Conservation (phyloP, 1,140 invertebrate species). For the Nebria ingens region DNA sequence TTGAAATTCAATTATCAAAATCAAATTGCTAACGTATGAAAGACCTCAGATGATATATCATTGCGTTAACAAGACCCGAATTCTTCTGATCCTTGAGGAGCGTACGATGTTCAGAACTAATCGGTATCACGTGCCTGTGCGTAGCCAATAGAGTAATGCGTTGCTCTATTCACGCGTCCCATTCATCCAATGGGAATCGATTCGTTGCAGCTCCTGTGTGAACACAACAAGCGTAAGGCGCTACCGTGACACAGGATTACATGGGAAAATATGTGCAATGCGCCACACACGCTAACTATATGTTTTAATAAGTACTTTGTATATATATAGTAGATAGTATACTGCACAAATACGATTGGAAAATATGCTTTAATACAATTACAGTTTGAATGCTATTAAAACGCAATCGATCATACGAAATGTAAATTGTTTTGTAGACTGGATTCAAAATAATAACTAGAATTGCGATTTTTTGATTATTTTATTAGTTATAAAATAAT, state of each 20-base stretch:
- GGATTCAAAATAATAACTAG: no score
- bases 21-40: no score
- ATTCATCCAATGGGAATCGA: not conserved
- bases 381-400: no score
- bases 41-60: no score
- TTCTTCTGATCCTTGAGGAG: not conserved
- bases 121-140: not conserved
- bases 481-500: no score
- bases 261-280: not conserved
- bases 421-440: no score
- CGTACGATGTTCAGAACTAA: not conserved
- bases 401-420: no score
- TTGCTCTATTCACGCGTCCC: not conserved
- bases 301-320: not conserved
- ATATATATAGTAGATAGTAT: no score
- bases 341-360: no score
- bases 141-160: not conserved
- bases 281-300: not conserved
- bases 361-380: constrained; percentile 1
- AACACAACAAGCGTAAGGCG: not conserved
- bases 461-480: no score
- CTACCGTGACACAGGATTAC: not conserved
- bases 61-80: not conserved
- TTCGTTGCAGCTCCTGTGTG: not conserved
- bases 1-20: no score